Conservation (phyloP, 2,888 invertebrate species). For the Julus scandinavius region DNA sequence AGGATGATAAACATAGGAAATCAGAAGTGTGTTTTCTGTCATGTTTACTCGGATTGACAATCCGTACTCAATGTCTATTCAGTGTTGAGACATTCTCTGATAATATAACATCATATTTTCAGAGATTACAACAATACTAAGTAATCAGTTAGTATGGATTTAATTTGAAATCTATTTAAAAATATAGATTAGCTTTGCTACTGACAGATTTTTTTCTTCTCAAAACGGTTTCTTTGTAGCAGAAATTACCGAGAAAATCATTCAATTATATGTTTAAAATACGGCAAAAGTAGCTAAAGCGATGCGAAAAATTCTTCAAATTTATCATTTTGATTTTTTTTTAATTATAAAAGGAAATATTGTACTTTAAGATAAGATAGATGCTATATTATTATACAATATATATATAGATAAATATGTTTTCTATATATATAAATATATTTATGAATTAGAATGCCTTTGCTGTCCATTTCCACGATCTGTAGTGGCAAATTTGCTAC, state of each 20-base stretch:
- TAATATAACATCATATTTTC: not conserved
- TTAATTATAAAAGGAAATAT: not conserved
- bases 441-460: conserved; percentile 42
- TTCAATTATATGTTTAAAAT: not conserved
- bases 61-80: not conserved
- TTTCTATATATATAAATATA: conserved; percentile 30
- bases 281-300: not conserved
- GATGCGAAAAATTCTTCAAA: not conserved
- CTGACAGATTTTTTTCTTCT: not conserved
- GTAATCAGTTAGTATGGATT: not conserved
- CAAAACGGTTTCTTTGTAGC: not conserved
- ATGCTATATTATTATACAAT: conserved; percentile 39
- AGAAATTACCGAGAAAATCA: not conserved
- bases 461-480: conserved; percentile 48
- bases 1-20: not conserved
- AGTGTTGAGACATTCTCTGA: not conserved
- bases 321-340: not conserved
- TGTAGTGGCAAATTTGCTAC: conserved; percentile 43
- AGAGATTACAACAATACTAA: not conserved
- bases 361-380: conserved; percentile 30
- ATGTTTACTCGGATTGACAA: not conserved
- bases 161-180: not conserved
- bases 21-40: not conserved
- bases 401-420: conserved; percentile 1
- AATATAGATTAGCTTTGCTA: not conserved